Percentiles rank a stretch among this genome's conserved stretches.
Conservation (phyloP, 2,888 invertebrate genomes). For the Siphlonurus alternatus region DNA sequence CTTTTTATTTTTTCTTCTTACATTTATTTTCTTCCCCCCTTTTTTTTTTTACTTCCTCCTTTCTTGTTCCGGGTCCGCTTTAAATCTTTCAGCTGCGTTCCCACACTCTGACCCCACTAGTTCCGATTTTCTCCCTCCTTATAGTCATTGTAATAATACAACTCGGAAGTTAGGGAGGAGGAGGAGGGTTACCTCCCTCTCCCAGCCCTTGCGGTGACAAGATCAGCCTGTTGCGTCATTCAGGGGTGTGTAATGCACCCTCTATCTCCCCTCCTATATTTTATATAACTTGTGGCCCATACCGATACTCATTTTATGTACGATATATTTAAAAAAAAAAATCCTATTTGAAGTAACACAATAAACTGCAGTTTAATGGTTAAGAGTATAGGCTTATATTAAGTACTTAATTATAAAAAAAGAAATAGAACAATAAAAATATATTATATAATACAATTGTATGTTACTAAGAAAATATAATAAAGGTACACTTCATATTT, state of each 20-base stretch:
- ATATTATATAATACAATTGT: too few species aligned
- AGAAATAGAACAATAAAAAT: too few species aligned
- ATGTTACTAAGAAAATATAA: too few species aligned
- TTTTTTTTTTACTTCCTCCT: neutral
- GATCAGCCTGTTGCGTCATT: neutral
- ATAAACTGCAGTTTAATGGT: too few species aligned
- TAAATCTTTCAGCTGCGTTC: neutral
- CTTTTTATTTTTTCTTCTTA: neutral
- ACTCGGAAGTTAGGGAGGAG: neutral
- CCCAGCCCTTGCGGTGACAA: neutral
- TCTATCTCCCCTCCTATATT: neutral
- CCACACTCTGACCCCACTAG: neutral
- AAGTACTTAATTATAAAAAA: too few species aligned
- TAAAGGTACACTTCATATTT: too few species aligned
- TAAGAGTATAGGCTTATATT: too few species aligned
- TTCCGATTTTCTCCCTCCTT: neutral
- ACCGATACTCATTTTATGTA: too few species aligned
- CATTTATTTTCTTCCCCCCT: neutral
- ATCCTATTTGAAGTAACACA: too few species aligned
- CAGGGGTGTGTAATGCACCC: neutral
- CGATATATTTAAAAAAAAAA: too few species aligned
- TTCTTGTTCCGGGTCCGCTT: neutral
- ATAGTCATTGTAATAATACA: too few species aligned
- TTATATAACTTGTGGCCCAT: too few species aligned
- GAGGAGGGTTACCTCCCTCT: neutral